Conservation (phyloP, 2,888 invertebrate genomes). For the Eilema sororculum region DNA sequence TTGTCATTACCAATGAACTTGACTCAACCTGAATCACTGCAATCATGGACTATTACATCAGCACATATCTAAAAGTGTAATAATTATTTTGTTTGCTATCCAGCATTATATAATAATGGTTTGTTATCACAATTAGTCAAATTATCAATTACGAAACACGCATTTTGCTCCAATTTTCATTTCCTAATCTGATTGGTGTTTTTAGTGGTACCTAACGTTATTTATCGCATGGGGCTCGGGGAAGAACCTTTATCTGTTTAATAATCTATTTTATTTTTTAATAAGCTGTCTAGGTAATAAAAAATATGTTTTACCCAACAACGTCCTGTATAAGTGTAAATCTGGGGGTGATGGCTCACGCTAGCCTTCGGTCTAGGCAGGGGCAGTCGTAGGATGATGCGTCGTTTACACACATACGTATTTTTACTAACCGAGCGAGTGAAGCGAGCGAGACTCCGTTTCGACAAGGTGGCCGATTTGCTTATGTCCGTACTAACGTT, state of each 20-base stretch:
- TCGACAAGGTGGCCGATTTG: too few relatives aligned
- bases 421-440: too few relatives aligned
- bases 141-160: conserved; percentile 1
- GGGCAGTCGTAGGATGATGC: too few relatives aligned
- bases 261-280: neutral
- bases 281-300: neutral
- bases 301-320: neutral
- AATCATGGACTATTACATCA: neutral
- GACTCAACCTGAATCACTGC: neutral
- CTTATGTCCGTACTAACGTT: too few relatives aligned
- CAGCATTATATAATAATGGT: neutral
- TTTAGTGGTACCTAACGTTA: neutral
- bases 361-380: too few relatives aligned
- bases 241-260: neutral
- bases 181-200: conserved; percentile 4
- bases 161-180: conserved; percentile 4
- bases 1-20: neutral
- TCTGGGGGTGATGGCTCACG: too few relatives aligned
- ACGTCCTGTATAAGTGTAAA: neutral
- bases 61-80: neutral
- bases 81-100: neutral
- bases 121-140: neutral
- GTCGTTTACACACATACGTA: too few relatives aligned
- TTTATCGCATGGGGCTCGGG: neutral
- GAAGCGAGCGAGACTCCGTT: too few relatives aligned